phyloP scores from a whole-genome alignment of 2,113 vertebrate species.

The Pluvianellus socialis region DNA sequence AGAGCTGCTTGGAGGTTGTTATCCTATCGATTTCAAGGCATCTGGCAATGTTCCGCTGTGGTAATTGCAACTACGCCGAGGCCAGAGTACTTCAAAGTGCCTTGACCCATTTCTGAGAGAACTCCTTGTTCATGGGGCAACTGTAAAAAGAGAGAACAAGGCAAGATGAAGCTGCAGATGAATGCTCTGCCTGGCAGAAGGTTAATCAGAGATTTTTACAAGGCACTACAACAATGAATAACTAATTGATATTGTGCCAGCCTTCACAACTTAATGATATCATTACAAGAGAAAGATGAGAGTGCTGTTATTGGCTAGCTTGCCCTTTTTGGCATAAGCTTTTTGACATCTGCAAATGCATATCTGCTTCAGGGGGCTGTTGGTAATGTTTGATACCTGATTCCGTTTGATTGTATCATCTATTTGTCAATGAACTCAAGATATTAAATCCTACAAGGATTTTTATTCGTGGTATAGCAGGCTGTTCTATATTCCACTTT shows the following conservation, averaged over 20 bases:
- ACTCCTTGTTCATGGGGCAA: background rate
- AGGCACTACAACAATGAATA: background rate
- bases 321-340: background rate
- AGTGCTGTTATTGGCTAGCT: background rate
- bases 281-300: background rate
- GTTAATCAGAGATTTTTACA: background rate
- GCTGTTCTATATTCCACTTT: background rate
- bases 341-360: background rate
- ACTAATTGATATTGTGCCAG: background rate
- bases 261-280: background rate
- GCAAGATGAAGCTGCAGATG: background rate
- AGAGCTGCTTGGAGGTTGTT: background rate
- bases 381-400: background rate
- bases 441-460: background rate
- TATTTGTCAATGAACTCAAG: background rate
- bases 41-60: slow-evolving; percentile 1
- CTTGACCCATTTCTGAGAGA: background rate
- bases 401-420: background rate
- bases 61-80: background rate
- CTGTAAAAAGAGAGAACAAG: background rate
- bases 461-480: background rate
- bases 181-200: background rate
- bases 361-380: background rate
- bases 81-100: background rate
- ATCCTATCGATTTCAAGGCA: background rate